A percentile compares a stretch with the other conserved stretches of the same genome.
These are phyloP conservation scores for Thyatira batis DNA, from an alignment of 2,888 invertebrate genomes.

Conservation along the genomic window DNA sequence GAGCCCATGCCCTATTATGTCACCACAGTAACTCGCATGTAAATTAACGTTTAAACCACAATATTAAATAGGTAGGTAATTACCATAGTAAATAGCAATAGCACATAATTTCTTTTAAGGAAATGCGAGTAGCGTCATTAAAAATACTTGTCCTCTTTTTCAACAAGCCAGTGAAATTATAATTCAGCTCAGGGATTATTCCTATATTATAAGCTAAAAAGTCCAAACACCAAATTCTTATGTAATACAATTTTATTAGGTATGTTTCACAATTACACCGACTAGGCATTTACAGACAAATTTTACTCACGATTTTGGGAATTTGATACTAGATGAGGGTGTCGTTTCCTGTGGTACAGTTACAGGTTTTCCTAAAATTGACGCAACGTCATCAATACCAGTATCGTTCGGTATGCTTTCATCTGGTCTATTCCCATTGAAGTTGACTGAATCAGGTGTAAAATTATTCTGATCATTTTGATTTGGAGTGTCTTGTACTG, in stretches of 20 bases:
- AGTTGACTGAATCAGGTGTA: not conserved
- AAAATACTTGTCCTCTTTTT: not conserved
- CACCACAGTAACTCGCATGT: too few relatives aligned
- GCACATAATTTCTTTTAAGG: not conserved
- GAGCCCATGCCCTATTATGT: not conserved
- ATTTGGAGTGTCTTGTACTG: not conserved
- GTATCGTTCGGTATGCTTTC: conserved; percentile 15
- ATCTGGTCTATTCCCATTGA: not conserved
- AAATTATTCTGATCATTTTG: not conserved
- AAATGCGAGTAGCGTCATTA: not conserved
- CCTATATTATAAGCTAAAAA: not conserved
- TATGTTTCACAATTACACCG: not conserved
- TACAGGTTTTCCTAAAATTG: conserved; percentile 40
- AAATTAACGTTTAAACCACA: too few relatives aligned
- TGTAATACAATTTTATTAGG: not conserved
- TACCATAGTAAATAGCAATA: not conserved
- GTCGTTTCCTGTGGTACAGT: conserved; percentile 22
- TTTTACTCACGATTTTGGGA: conserved; percentile 35
- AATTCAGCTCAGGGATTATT: not conserved
- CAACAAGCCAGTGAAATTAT: not conserved
- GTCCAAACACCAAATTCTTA: not conserved
- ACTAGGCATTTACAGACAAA: not conserved
- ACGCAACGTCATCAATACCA: conserved; percentile 9
- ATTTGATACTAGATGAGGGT: conserved; percentile 21
- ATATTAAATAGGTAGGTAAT: too few relatives aligned